Percentiles rank a stretch among this genome's conserved stretches.
Conservation (phyloP, 2,113 vertebrate genomes). For the Cacatua alba region DNA sequence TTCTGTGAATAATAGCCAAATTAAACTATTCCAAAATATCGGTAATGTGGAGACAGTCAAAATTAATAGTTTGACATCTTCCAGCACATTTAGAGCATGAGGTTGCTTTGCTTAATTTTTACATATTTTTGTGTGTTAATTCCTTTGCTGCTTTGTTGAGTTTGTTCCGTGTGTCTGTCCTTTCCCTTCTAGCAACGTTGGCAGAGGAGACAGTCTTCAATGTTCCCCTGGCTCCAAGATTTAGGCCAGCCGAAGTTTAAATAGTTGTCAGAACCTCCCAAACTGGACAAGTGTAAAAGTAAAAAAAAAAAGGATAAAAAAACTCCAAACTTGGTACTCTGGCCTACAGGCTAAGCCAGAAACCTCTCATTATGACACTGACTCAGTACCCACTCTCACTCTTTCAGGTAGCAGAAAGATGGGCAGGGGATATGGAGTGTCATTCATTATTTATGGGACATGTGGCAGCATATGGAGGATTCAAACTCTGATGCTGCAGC, state of each 20-base stretch:
- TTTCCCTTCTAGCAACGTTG: not conserved
- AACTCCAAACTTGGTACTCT: not conserved
- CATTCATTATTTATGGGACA: not conserved
- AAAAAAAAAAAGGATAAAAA: not conserved
- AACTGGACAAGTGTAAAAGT: not conserved
- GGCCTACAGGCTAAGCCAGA: not conserved
- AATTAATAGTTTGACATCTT: not conserved
- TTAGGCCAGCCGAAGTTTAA: not conserved
- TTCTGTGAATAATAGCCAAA: not conserved
- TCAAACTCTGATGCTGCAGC: not conserved
- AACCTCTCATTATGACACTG: not conserved
- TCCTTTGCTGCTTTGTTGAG: not conserved
- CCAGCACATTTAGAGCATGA: not conserved
- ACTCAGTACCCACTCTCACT: not conserved
- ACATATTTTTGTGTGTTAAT: not conserved
- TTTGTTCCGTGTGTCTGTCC: not conserved
- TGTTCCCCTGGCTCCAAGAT: not conserved
- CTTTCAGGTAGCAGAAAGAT: not conserved
- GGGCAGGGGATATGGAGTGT: not conserved
- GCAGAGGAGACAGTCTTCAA: not conserved
- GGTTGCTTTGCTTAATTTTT: not conserved
- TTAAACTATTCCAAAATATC: not conserved
- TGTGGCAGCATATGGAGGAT: not conserved
- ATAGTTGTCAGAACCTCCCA: not conserved
- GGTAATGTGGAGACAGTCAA: not conserved